Evolutionary conservation across 2,888 invertebrate genomes (phyloP).

Genomic region (Schizaphis graminum): DNA sequence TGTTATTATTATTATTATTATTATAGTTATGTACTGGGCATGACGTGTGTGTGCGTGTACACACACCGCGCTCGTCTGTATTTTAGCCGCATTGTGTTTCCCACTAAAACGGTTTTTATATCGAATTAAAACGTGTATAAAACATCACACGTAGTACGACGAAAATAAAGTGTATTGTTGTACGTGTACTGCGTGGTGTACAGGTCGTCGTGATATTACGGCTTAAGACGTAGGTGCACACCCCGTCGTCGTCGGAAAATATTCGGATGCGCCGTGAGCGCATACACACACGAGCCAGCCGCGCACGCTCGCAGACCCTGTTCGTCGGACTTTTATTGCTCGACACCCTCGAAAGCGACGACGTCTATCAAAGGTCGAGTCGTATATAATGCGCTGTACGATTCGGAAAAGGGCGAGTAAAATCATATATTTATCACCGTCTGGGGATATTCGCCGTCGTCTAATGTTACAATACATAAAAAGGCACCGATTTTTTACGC

Average conservation of each 20-base stretch:
- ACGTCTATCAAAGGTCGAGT: conserved; percentile 34
- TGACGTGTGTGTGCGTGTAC: too few species aligned
- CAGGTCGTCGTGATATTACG: background rate
- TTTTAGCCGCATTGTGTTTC: background rate
- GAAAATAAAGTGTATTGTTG: background rate
- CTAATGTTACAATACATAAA: background rate
- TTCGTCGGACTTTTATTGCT: conserved; percentile 28
- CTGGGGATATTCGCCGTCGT: background rate
- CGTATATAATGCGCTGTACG: background rate
- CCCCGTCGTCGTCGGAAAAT: background rate
- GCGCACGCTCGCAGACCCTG: background rate
- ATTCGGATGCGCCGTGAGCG: background rate
- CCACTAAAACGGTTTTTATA: conserved; percentile 19
- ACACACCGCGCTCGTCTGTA: background rate
- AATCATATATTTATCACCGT: conserved; percentile 36
- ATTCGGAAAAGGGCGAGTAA: conserved; percentile 17
- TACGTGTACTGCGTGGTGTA: background rate
- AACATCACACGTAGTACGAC: background rate
- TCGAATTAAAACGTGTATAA: conserved; percentile 30
- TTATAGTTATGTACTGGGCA: background rate
- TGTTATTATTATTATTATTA: background rate
- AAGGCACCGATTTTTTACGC: conserved; percentile 9
- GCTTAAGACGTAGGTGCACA: background rate
- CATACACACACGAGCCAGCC: background rate
- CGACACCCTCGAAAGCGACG: conserved; percentile 33